Base-by-base conservation (phyloP, 2,888 invertebrate species). In the Campoplex capitator region DNA sequence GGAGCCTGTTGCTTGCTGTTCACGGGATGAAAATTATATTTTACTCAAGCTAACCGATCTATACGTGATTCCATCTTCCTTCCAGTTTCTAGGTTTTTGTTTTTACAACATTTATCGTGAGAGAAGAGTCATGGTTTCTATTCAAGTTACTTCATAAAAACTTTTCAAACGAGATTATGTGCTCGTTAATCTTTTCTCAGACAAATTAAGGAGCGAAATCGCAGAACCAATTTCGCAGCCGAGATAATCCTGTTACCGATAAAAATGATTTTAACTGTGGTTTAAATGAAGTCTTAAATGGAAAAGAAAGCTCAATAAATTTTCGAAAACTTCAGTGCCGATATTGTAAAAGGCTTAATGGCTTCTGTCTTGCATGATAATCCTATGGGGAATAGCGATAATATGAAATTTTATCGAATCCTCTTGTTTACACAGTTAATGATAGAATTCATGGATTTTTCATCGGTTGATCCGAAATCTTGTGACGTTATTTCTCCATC, bases 11-110 rank as follows among this genome's bases (percentile, higher is more conserved):
- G 77, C 71, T 67, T 73, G 16, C 23, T 74, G 67, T 80, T 76
- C 35, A 62, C 70, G 48, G 58, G 83, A 65, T 54, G 87, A 78
- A 87, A 83, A 87, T 88, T 85, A 74, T 86, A 82, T 87, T 84
- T 76, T 62, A 75, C 70, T 51, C 62, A 76, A 77, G 78, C 23
- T 56, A 74, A 78, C 32, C 70, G 71, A 84, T 75, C 54, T 68
- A 84, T 71, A 62, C 45, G 38, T 67, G 54, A 54, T 71, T 28
- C 42, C 58, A 9, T 16, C 42, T 32, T 65, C 28, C 56, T 9
- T 11, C 28, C 56, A 11, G 58, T 32, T 9, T 78, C 68, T 13
- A 51, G 51, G 28, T 54, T 68, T 48, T 67, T 9, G 67, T 32
- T 35, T 56, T 70, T 70, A 13, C 68, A 76, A 11, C 28, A 81